Evolutionary conservation across 1,140 invertebrate genomes (phyloP).

Genomic region (Ditylenchus dipsaci): DNA sequence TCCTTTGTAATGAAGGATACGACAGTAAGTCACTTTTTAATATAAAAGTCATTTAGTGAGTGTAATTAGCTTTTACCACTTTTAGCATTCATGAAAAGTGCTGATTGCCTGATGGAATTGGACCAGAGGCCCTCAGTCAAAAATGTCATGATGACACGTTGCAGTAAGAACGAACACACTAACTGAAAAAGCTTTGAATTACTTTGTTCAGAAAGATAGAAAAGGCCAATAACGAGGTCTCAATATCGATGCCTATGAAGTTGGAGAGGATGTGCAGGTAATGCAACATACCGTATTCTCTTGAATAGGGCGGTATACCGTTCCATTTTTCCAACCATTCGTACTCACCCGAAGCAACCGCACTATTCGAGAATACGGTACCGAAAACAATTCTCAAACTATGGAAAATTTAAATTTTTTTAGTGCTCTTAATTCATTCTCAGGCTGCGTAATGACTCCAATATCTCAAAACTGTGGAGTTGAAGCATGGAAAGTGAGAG

Average conservation of each 20-base stretch:
- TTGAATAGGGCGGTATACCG: no score
- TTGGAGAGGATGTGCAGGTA: slow-evolving; percentile 54
- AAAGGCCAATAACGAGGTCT: slow-evolving; percentile 45
- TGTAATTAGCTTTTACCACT: slow-evolving; percentile 5
- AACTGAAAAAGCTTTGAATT: background rate
- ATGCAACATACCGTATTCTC: slow-evolving; percentile 10
- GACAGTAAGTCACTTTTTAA: slow-evolving; percentile 38
- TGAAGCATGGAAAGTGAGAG: slow-evolving; percentile 41
- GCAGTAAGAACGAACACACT: background rate
- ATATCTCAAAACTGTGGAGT: slow-evolving; percentile 50
- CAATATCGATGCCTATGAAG: slow-evolving; percentile 46
- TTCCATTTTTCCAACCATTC: no score
- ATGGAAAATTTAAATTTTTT: no score
- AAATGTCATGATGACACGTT: slow-evolving; percentile 54
- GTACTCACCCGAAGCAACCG: no score
- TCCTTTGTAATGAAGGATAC: slow-evolving; percentile 57
- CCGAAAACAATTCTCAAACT: no score
- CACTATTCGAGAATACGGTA: no score
- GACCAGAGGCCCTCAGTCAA: slow-evolving; percentile 52
- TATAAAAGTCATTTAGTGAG: slow-evolving; percentile 4
- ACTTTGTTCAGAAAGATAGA: slow-evolving; percentile 46
- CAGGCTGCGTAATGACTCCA: slow-evolving; percentile 49
- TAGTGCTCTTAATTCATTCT: slow-evolving; percentile 56
- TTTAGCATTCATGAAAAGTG: slow-evolving; percentile 55
- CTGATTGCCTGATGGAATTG: slow-evolving; percentile 57